Evolutionary conservation across 2,797 vertebrate genomes (phyloP), one percentile per base, ranked within the genome.

Genomic region (Echeneis naucrates): DNA sequence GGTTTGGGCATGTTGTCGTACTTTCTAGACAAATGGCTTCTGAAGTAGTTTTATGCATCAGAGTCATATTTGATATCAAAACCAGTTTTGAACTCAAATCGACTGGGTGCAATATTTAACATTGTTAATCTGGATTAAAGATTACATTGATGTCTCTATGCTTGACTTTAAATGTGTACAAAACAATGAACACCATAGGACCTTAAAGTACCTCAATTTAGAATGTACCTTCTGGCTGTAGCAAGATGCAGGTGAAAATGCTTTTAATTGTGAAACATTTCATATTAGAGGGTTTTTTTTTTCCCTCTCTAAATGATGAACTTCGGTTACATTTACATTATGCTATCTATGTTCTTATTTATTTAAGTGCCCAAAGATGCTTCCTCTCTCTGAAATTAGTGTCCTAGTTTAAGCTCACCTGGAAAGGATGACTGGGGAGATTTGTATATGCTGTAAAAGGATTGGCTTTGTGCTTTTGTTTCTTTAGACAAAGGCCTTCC

Each of bases 291-390:
- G 10, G 45, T 21, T 56, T 52, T 51, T 30, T 80, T n/a, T n/a
- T n/a, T n/a, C n/a, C n/a, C 33, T 37, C 44, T 80, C 35, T 40
- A 10, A 32, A 44, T 72, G 0, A 56, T 61, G 47, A 67, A 30
- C 64, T 66, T 78, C 33, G 38, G 21, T 66, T 68, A 4, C 77
- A 80, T 75, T 52, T 50, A 65, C 50, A 40, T 48, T 68, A 30
- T 77, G 8, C 37, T 72, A 19, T 69, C n/a, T 74, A 23, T 82
- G 48, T 77, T 76, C 55, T 78, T 83, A 89, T 85, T 90, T 95
- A 93, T 94, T 94, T 59, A 92, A 93, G 92, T 93, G 84, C 88
- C 82, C 90, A 86, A 81, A 87, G 61, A 52, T 85, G 30, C 82
- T 32, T 80, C 59, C 1, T 56, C 24, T 50, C 65, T 68, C 26